Percentiles rank a stretch among this genome's conserved stretches.
phyloP scores from a whole-genome alignment of 2,888 invertebrate species.

The Agrotis segetum region DNA sequence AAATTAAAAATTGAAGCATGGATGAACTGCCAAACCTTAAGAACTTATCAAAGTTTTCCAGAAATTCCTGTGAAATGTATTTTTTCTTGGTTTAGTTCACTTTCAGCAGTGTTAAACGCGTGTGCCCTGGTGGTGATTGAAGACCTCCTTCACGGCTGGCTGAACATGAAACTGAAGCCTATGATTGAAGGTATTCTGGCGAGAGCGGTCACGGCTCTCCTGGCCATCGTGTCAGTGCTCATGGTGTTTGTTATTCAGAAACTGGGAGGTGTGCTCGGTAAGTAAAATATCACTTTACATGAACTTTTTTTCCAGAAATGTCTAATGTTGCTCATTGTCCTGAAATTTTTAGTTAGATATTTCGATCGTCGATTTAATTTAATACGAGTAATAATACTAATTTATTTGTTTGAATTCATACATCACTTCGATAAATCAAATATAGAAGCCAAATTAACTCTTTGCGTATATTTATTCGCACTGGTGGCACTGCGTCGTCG shows the following conservation, averaged over 20 bases:
- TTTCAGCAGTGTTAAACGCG: conserved; percentile 97
- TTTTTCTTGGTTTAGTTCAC: conserved; percentile 91
- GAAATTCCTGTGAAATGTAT: conserved; percentile 21
- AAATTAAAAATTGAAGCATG: no score
- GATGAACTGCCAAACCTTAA: no score
- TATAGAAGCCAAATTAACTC: no score
- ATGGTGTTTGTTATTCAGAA: conserved; percentile 93
- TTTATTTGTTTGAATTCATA: no score
- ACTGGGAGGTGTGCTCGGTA: conserved; percentile 95
- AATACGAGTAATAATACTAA: not conserved
- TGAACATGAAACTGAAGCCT: conserved; percentile 92
- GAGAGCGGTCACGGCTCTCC: conserved; percentile 91
- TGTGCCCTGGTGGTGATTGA: conserved; percentile 96
- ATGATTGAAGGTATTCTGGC: conserved; percentile 92
- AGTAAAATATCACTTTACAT: conserved; percentile 75
- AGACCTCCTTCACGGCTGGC: conserved; percentile 94
- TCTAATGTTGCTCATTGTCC: not conserved
- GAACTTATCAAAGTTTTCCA: not conserved
- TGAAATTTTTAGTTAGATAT: not conserved
- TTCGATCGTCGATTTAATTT: not conserved
- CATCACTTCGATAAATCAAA: no score
- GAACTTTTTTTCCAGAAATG: not conserved
- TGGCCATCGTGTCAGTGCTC: conserved; percentile 92
- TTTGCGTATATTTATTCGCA: no score
- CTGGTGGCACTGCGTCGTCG: no score